phyloP scores from a whole-genome alignment of 2,888 invertebrate species.

The Epinotia brunnichana region DNA sequence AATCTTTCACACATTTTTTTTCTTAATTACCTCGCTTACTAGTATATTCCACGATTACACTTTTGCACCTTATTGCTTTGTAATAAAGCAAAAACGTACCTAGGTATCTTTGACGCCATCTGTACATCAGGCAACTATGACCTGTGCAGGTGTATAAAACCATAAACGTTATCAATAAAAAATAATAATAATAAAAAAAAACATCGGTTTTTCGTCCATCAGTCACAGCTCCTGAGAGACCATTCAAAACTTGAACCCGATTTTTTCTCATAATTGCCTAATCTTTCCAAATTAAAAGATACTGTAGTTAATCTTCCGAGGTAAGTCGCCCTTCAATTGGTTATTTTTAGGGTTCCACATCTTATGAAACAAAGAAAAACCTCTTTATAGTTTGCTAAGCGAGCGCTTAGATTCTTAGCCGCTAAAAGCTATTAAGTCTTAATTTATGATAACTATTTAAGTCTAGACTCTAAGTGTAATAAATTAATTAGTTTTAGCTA shows the following conservation, averaged over 20 bases:
- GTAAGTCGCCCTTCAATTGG: conserved; percentile 77
- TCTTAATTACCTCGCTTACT: not conserved
- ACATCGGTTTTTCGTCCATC: no score
- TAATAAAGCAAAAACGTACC: no score
- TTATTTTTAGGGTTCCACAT: conserved; percentile 72
- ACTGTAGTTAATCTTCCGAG: conserved; percentile 65
- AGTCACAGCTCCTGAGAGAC: conserved; percentile 45
- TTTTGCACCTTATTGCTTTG: no score
- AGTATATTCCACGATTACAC: no score
- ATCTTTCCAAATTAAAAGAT: conserved; percentile 72
- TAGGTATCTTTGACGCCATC: no score
- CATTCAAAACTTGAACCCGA: conserved; percentile 59
- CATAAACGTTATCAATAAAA: not conserved
- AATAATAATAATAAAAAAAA: no score
- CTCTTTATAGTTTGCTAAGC: not conserved
- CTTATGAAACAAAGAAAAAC: not conserved
- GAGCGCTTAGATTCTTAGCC: not conserved
- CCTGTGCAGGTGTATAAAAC: not conserved
- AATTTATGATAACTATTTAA: conserved; percentile 10
- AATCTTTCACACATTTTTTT: not conserved
- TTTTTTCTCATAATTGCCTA: conserved; percentile 74
- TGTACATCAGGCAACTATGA: not conserved
- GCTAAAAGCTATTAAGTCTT: not conserved
- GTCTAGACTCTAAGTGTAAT: not conserved
- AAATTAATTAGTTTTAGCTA: conserved; percentile 3